Evolutionary conservation across 92 coral and sea anemone species (phyloP).

Genomic region (Actinostola sp.): DNA sequence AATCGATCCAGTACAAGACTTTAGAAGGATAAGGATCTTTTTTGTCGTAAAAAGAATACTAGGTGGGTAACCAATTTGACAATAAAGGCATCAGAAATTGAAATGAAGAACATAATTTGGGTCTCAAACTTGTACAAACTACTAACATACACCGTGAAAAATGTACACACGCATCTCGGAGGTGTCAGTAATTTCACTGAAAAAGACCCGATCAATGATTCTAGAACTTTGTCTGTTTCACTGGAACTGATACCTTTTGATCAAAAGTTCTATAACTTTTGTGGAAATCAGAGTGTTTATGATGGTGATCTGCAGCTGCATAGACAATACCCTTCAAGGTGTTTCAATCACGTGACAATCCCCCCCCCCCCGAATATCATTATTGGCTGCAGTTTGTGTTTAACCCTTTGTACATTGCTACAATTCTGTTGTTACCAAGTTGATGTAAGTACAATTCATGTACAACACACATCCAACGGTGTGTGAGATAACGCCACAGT

Average conservation of each 20-base stretch:
- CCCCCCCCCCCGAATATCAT: no score
- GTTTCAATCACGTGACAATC: conserved; percentile 6
- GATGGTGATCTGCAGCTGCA: background rate
- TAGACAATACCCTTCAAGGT: conserved; percentile 6
- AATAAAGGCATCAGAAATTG: background rate
- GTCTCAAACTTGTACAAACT: no score
- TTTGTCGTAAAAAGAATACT: background rate
- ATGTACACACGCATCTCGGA: background rate
- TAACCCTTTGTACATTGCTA: no score
- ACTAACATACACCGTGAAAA: no score
- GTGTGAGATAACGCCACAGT: no score
- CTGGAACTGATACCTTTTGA: background rate
- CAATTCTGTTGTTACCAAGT: no score
- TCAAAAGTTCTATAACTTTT: conserved; percentile 7
- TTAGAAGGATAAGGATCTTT: background rate
- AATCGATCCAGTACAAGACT: background rate
- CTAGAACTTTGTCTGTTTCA: conserved; percentile 3
- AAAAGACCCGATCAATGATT: background rate
- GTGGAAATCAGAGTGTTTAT: background rate
- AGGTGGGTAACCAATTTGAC: background rate
- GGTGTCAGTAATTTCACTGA: background rate
- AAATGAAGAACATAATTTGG: no score
- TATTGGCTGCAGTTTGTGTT: no score
- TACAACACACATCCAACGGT: no score
- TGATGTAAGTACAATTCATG: no score